These are phyloP conservation scores for Furcula furcula DNA, from an alignment of 2,888 invertebrate species.

Conservation along the genomic window DNA sequence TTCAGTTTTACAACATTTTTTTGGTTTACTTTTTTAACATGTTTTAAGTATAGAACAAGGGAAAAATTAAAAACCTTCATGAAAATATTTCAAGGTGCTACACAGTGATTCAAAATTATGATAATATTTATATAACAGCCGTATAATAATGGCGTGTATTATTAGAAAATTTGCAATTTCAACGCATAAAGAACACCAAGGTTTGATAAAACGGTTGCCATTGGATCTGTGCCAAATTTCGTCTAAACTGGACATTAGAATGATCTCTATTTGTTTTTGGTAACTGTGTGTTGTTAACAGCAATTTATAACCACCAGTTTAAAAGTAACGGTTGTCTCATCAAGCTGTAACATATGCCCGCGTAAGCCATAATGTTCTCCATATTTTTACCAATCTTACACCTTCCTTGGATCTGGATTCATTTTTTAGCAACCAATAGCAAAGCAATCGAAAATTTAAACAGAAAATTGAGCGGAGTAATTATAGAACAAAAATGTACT, in stretches of 20 bases:
- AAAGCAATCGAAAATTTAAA: constrained; percentile 8
- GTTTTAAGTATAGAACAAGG: no score
- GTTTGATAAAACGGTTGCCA: constrained; percentile 42
- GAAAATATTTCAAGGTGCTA: constrained; percentile 23
- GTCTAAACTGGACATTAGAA: constrained; percentile 49
- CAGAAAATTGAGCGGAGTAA: constrained; percentile 1
- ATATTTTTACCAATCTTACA: constrained; percentile 13
- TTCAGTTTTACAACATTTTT: no score
- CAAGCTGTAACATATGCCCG: constrained; percentile 2
- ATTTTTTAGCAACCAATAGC: constrained; percentile 9
- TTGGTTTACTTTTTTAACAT: no score
- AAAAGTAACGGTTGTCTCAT: constrained; percentile 15
- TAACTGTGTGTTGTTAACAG: constrained; percentile 40
- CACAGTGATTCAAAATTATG: constrained; percentile 16
- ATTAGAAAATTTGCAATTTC: constrained; percentile 39
- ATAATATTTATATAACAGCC: constrained; percentile 19
- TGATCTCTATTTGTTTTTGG: constrained; percentile 52
- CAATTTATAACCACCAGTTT: constrained; percentile 30
- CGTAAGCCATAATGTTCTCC: constrained; percentile 1
- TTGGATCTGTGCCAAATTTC: constrained; percentile 55
- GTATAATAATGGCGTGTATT: constrained; percentile 30
- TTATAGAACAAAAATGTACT: no score
- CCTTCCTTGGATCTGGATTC: constrained; percentile 4
- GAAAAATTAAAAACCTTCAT: constrained; percentile 7
- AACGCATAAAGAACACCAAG: constrained; percentile 50